These are phyloP conservation scores for Dinoponera quadriceps DNA, from an alignment of 1,140 invertebrate genomes.

Conservation along the genomic window DNA sequence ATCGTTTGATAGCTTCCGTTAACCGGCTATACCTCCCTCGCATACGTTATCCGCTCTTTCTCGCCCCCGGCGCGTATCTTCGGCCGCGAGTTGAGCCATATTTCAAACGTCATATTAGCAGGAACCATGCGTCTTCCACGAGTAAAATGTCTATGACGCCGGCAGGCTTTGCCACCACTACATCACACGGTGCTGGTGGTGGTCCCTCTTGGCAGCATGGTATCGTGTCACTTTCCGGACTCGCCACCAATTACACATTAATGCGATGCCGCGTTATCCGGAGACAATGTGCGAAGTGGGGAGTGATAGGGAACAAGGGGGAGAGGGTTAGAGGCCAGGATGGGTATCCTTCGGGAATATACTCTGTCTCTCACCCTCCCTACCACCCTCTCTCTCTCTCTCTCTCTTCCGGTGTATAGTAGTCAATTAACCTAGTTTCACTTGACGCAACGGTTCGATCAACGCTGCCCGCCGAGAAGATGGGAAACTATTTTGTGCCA, in stretches of 20 bases:
- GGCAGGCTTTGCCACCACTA: slow-evolving; percentile 73
- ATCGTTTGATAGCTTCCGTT: slow-evolving; percentile 29
- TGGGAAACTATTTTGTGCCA: slow-evolving; percentile 53
- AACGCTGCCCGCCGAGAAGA: slow-evolving; percentile 51
- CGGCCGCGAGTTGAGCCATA: slow-evolving; percentile 77
- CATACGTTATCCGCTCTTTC: slow-evolving; percentile 52
- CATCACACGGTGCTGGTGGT: slow-evolving; percentile 72
- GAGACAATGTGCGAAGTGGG: slow-evolving; percentile 65
- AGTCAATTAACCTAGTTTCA: slow-evolving; percentile 78
- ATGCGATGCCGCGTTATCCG: slow-evolving; percentile 75
- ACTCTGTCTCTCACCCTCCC: background rate
- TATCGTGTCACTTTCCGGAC: slow-evolving; percentile 72
- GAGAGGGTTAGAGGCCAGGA: slow-evolving; percentile 17
- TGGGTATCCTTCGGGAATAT: slow-evolving; percentile 68
- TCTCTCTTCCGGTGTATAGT: slow-evolving; percentile 59
- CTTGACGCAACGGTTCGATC: slow-evolving; percentile 65
- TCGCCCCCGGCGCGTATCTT: slow-evolving; percentile 61
- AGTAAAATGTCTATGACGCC: slow-evolving; percentile 79
- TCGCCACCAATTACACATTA: slow-evolving; percentile 80
- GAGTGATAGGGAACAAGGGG: slow-evolving; percentile 22
- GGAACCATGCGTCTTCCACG: slow-evolving; percentile 80
- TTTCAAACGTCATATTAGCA: slow-evolving; percentile 83
- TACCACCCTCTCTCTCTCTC: too few relatives aligned
- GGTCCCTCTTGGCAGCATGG: slow-evolving; percentile 68
- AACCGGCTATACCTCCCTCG: slow-evolving; percentile 25